These are phyloP conservation scores for Onthophagus taurus DNA, from an alignment of 1,140 invertebrate species.

Conservation along the genomic window DNA sequence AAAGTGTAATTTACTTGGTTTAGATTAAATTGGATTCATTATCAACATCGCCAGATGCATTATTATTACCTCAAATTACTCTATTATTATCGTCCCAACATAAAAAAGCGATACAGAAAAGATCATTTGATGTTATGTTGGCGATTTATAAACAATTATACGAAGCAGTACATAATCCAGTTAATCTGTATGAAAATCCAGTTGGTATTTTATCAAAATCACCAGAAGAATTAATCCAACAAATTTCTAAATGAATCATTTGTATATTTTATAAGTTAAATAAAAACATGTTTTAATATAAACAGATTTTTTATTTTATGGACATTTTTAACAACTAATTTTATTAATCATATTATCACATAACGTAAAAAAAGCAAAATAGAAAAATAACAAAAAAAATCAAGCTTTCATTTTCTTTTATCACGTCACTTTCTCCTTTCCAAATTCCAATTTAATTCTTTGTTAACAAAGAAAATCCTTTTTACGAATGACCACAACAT, in stretches of 20 bases:
- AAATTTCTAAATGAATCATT: slow-evolving; percentile 1
- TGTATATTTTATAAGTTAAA: background rate
- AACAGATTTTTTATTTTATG: too few species aligned
- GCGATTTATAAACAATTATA: slow-evolving; percentile 85
- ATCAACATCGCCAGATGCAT: slow-evolving; percentile 66
- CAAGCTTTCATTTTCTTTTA: too few species aligned
- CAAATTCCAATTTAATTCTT: too few species aligned
- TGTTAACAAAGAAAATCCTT: background rate
- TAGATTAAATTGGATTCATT: slow-evolving; percentile 72
- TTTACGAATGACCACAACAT: slow-evolving; percentile 24
- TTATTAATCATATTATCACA: too few species aligned
- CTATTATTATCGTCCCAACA: slow-evolving; percentile 70
- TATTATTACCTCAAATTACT: slow-evolving; percentile 76
- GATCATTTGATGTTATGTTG: slow-evolving; percentile 76
- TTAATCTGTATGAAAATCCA: slow-evolving; percentile 69
- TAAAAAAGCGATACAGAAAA: slow-evolving; percentile 64
- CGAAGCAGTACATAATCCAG: slow-evolving; percentile 62
- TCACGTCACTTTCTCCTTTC: too few species aligned
- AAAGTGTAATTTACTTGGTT: slow-evolving; percentile 24
- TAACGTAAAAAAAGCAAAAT: too few species aligned
- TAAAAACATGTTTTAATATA: background rate
- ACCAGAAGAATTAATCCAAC: slow-evolving; percentile 63
- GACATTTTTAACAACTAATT: too few species aligned
- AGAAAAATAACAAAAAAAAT: too few species aligned
- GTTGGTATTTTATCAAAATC: slow-evolving; percentile 57